Evolutionary conservation across 2,888 invertebrate genomes (phyloP).

Genomic region (Nemoura dubitans): DNA sequence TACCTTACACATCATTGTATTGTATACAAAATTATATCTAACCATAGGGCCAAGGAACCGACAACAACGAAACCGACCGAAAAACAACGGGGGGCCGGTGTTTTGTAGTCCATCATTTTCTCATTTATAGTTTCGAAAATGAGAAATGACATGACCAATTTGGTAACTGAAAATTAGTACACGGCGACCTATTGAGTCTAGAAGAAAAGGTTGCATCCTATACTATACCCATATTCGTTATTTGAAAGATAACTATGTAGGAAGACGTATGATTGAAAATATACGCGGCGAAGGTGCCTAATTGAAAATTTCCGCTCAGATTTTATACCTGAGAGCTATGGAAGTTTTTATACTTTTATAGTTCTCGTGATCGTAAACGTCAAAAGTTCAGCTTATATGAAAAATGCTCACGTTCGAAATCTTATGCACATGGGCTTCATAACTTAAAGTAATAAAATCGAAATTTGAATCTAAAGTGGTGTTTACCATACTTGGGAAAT

Average conservation of each 20-base stretch:
- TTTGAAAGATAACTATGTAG: neutral
- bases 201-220: neutral
- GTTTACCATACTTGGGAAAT: neutral
- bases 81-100: constrained; percentile 16
- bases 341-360: neutral
- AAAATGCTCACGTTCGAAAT: neutral
- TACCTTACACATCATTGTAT: neutral
- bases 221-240: neutral
- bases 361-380: neutral
- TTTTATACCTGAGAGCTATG: neutral
- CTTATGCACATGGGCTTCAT: neutral
- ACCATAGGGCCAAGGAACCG: neutral
- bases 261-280: neutral
- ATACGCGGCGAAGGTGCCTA: neutral
- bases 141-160: constrained; percentile 16
- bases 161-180: constrained; percentile 23
- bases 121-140: neutral
- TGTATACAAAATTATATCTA: neutral
- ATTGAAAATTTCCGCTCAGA: neutral
- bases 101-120: neutral
- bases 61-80: neutral
- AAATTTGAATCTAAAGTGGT: neutral
- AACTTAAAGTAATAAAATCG: neutral
- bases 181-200: neutral
- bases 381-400: neutral